These are phyloP conservation scores for Nannobrachium achirus DNA, from an alignment of 2,113 vertebrate genomes.

Conservation along the genomic window DNA sequence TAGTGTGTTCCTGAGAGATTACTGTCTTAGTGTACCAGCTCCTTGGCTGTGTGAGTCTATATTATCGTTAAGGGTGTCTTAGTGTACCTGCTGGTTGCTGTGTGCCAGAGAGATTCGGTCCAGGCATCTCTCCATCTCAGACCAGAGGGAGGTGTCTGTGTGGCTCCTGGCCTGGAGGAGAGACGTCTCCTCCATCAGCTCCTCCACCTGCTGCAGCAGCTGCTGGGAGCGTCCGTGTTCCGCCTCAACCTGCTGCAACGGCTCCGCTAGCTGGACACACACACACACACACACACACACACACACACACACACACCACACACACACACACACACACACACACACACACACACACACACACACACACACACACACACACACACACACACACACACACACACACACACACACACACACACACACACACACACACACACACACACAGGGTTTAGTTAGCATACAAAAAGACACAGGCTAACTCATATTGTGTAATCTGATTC, in stretches of 20 bases:
- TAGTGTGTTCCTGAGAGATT: too few relatives aligned
- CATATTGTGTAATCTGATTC: too few relatives aligned
- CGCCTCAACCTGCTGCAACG: slow-evolving; percentile 66
- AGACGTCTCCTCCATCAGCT: slow-evolving; percentile 74
- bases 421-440: background rate
- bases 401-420: slow-evolving; percentile 15
- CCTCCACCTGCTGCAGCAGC: slow-evolving; percentile 77
- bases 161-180: slow-evolving; percentile 63
- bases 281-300: too few relatives aligned
- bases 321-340: slow-evolving; percentile 11
- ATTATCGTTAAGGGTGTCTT: too few relatives aligned
- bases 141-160: slow-evolving; percentile 70
- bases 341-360: background rate
- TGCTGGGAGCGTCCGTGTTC: slow-evolving; percentile 58
- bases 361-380: background rate
- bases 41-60: too few relatives aligned
- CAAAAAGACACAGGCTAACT: too few relatives aligned
- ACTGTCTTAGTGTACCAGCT: too few relatives aligned
- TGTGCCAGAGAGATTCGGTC: slow-evolving; percentile 51
- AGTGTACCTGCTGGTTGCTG: slow-evolving; percentile 72
- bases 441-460: too few relatives aligned
- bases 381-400: background rate
- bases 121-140: slow-evolving; percentile 76
- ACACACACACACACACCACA: too few relatives aligned
- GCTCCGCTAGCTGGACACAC: slow-evolving; percentile 66